A percentile compares a stretch with the other conserved stretches of the same genome.
Conservation (phyloP, 2,113 vertebrate species). For the Mirounga angustirostris region DNA sequence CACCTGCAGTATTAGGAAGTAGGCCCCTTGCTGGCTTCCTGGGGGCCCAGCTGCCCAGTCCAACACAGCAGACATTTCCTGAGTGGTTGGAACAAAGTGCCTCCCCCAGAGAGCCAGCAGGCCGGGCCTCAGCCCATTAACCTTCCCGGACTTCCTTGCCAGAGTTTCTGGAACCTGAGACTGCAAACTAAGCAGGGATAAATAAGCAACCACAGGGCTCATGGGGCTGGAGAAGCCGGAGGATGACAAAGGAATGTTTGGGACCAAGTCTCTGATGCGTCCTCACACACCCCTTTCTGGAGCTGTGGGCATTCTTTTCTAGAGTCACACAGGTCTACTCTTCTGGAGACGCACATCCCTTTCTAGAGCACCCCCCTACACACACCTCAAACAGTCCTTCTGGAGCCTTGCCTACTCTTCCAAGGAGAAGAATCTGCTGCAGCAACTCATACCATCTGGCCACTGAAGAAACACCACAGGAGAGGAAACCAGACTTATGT, state of each 20-base stretch:
- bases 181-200: not conserved
- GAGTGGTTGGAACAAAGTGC: conserved; percentile 67
- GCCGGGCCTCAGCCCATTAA: conserved; percentile 77
- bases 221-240: not conserved
- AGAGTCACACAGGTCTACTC: not conserved
- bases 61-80: not conserved
- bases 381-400: not conserved
- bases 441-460: not conserved
- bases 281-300: not conserved
- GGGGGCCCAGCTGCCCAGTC: not conserved
- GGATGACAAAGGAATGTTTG: not conserved
- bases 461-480: not conserved
- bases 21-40: not conserved
- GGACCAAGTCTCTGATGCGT: not conserved
- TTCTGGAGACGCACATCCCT: not conserved
- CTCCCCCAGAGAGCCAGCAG: conserved; percentile 63
- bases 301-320: not conserved
- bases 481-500: not conserved
- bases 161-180: conserved; percentile 78
- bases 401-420: not conserved
- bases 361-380: not conserved
- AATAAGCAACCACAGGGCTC: not conserved
- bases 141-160: conserved; percentile 78
- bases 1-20: not conserved
- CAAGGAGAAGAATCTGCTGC: not conserved